Base-by-base conservation (phyloP, 35 echinoderm and acorn worm genomes). In the Ophioderma brevispina region DNA sequence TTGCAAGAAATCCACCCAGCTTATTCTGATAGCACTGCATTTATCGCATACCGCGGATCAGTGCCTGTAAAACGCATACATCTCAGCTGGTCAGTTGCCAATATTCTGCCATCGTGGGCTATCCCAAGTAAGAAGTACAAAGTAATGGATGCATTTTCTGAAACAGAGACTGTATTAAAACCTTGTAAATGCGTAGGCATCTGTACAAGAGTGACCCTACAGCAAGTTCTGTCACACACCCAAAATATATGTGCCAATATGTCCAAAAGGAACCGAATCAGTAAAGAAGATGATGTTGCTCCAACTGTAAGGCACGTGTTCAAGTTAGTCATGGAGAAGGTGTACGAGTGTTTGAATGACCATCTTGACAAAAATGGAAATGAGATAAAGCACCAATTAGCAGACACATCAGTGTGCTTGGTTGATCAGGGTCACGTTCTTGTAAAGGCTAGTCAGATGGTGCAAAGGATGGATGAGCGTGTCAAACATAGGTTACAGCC, bases 1-100 rank as follows among this genome's bases (percentile, higher is more conserved):
- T 35, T 85, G 15, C n/a, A 37, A 28, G 25, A 85, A 32, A 85
- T 85, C 35, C 52, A 85, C 33, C 49, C 46, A 64, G 32, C 83
- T 33, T 13, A 13, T 21, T 32, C 32, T 39, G 32, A 37, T 35
- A 36, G 21, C 14, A 11, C 39, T 0, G n/a, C 10, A 25, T 85
- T 85, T 37, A 75, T 85, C 30, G 83, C 83, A 64, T 85, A 85
- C 36, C n/a, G 36, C 28, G 83, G 83, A 38, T 85, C 83, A 64
- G 35, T 85, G 32, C 36, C 83, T 32, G 11, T 37, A 37, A 64
- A 0, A 36, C 43, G 70, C 36, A 28, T 15, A 35, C 32, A 85
- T 19, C 55, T 85, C 33, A 55, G 35, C 0, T 85, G 83, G 83
- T 85, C 83, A 25, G 83, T 85, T 37, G 43, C 31, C 13, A 64